Base-by-base conservation (phyloP, 2,888 invertebrate species). In the Agrotis ipsilon region DNA sequence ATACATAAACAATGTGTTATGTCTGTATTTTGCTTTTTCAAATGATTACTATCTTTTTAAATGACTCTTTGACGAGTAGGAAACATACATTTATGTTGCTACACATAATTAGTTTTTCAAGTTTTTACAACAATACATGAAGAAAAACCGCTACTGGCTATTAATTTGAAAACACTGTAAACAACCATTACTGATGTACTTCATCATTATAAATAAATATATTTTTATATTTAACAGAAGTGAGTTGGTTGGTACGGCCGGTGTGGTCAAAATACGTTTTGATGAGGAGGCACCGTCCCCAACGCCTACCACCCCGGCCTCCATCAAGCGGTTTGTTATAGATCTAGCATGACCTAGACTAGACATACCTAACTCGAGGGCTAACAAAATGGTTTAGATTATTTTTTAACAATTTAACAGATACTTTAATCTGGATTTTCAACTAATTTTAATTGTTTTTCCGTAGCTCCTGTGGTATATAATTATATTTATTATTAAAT, bases 241-340 rank as follows among this genome's bases (percentile, higher is more conserved):
- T 96, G 97, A 97, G 92, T 96, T 97, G 93, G 95, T 96, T 87
- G 97, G 97, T 82, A 96, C 96, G 80, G 96, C 97, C 80, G 97
- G 97, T 91, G 96, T 97, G 90, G 96, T 97, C 92, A 97, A 96
- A 95, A 94, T 97, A 86, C 95, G 91, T 84, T 94, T 94, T 90
- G 96, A 96, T 86, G 96, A 96, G 88, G 96, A 96, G 88, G 94
- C 92, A 74, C 95, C 95, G 1, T 95, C 96, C 78, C 96, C 96
- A 66, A 93, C 95, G 69, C 96, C 96, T 82, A 95, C 96, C 90
- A 96, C 96, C 87, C 96, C 96, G 71, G 95, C 96, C 86, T 96
- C 96, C 81, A 93, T 95, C 80, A 96, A 96, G 93, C 96, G 96
- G 96, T 96, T 96, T 94, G 96, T 96, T 84, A 76, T 88, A 91